Base-by-base conservation (phyloP, 2,113 vertebrate genomes). In the Podocnemis expansa region DNA sequence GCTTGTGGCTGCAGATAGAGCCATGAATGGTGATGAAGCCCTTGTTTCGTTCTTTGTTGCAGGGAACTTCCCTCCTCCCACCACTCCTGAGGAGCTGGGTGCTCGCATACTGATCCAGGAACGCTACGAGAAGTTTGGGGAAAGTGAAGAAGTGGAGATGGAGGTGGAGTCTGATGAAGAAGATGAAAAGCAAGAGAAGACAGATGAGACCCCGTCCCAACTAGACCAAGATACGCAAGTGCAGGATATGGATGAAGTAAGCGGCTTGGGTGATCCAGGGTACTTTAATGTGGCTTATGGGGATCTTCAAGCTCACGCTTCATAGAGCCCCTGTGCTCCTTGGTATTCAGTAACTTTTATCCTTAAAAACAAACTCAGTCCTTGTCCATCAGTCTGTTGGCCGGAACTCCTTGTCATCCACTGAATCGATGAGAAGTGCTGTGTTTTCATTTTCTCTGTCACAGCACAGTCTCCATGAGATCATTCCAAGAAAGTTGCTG, bases 81-180 rank as follows among this genome's bases (percentile, higher is more conserved):
- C 99, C 76, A 99, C 99, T 55, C 99, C 99, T 1, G 99, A 99
- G 95, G 99, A 99, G 95, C 94, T 99, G 41, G 99, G 99, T 2
- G 99, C 99, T 93, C 99, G 99, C 27, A 99, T 99, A 96, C 98
- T 99, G 54, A 99, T 99, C 96, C 99, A 99, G 85, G 99, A 99
- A 87, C 99, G 99, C 82, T 99, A 99, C 0, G 99, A 99, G 97
- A 99, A 99, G 97, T 99, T 99, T 94, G 99, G 99, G 14, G 99
- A 99, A 97, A 99, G 99, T 6, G 99, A 99, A 94, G 99, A 99
- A 89, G 99, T 99, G 1, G 99, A 99, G 95, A 99, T 99, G 99
- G 99, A 99, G 96, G 99, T 99, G 3, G 99, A 99, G 90, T 99
- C 99, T 51, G 99, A 99, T 78, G 99, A 99, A 81, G 99, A 99